These are phyloP conservation scores for Sterrhoptilus dennistouni DNA, from an alignment of 2,113 vertebrate species.

Conservation along the genomic window DNA sequence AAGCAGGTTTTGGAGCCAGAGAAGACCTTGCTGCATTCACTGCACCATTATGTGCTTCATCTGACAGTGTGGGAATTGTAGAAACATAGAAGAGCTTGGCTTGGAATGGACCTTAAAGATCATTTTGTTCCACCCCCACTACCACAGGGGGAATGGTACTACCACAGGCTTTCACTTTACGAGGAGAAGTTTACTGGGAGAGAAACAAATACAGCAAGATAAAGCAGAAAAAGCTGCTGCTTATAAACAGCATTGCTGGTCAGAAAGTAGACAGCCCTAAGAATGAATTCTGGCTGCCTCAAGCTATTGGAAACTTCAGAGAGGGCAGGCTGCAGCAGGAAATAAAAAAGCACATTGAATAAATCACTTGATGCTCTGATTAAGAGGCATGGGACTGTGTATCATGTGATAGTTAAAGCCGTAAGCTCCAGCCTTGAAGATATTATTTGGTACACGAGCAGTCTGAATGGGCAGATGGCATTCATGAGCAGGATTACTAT, in stretches of 20 bases:
- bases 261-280: background rate
- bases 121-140: background rate
- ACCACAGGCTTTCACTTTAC: background rate
- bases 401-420: slow-evolving; percentile 69
- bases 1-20: background rate
- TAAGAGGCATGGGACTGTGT: slow-evolving; percentile 70
- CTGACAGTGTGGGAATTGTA: background rate
- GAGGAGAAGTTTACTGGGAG: background rate
- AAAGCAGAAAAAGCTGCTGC: background rate
- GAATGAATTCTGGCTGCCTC: background rate
- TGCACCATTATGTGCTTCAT: fast-evolving
- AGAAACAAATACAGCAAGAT: background rate
- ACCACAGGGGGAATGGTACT: too few species aligned
- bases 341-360: slow-evolving; percentile 29
- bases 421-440: slow-evolving; percentile 51
- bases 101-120: background rate
- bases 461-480: slow-evolving; percentile 49
- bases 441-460: slow-evolving; percentile 21
- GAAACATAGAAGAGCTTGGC: background rate
- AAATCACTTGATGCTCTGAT: slow-evolving; percentile 76
- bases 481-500: slow-evolving; percentile 43
- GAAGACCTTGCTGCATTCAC: background rate
- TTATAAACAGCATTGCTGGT: background rate
- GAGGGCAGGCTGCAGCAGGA: slow-evolving; percentile 8
- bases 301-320: slow-evolving; percentile 26